These are phyloP conservation scores for Sesia bembeciformis DNA, from an alignment of 2,888 invertebrate species.

Conservation along the genomic window DNA sequence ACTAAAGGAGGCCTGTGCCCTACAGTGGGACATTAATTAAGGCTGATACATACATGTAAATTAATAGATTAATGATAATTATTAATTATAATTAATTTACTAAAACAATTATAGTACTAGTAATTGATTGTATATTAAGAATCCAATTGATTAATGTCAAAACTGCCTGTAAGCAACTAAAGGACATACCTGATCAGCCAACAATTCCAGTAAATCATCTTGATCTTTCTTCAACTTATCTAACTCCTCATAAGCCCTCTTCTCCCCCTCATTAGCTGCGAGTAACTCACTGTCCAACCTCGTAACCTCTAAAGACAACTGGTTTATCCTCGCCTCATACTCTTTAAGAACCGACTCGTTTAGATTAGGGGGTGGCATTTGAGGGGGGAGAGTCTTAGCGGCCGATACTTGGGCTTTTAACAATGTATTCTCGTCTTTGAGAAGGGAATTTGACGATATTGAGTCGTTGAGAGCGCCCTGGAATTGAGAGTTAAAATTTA, in stretches of 20 bases:
- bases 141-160: neutral
- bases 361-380: conserved; percentile 6
- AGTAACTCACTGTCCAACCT: conserved; percentile 23
- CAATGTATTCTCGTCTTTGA: conserved; percentile 90
- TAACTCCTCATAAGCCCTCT: conserved; percentile 55
- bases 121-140: neutral
- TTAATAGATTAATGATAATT: too few relatives aligned
- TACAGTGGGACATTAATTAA: too few relatives aligned
- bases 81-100: too few relatives aligned
- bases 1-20: too few relatives aligned
- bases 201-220: conserved; percentile 91
- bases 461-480: conserved; percentile 77
- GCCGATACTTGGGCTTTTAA: conserved; percentile 82
- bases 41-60: too few relatives aligned
- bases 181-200: conserved; percentile 86
- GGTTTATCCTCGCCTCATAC: conserved; percentile 23
- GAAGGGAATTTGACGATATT: conserved; percentile 79
- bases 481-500: conserved; percentile 5
- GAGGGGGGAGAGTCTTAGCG: conserved; percentile 14
- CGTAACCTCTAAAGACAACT: conserved; percentile 18
- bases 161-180: neutral
- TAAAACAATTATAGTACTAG: too few relatives aligned
- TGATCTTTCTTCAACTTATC: conserved; percentile 88
- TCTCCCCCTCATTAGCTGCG: conserved; percentile 22
- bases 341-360: conserved; percentile 14